phyloP scores from a whole-genome alignment of 2,113 vertebrate genomes.

The Protomyctophum bolini region DNA sequence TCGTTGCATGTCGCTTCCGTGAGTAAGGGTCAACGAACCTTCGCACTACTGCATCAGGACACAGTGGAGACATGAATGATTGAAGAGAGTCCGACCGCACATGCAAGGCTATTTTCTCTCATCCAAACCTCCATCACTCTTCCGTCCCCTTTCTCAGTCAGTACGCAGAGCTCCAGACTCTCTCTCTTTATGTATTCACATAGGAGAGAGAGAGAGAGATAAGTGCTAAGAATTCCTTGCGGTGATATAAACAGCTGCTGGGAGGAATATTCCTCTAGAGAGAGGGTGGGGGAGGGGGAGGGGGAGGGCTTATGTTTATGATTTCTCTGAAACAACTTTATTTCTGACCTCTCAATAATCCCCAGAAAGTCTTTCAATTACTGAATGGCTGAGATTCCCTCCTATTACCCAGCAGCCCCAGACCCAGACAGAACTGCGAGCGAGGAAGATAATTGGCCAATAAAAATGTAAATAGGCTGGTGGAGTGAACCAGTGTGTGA shows the following conservation, averaged over 20 bases:
- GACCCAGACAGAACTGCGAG: conserved; percentile 65
- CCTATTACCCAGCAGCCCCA: conserved; percentile 45
- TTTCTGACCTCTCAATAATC: conserved; percentile 75
- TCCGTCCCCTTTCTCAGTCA: conserved; percentile 17
- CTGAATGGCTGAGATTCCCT: conserved; percentile 61
- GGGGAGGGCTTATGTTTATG: conserved; percentile 65
- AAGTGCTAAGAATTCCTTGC: neutral
- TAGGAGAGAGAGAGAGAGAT: neutral
- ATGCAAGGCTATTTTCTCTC: conserved; percentile 30
- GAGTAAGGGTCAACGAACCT: conserved; percentile 9
- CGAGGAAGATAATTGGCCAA: conserved; percentile 79
- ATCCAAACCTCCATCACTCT: conserved; percentile 12
- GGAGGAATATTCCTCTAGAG: conserved; percentile 50
- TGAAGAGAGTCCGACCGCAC: conserved; percentile 38
- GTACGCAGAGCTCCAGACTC: conserved; percentile 46
- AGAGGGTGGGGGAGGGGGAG: conserved; percentile 46
- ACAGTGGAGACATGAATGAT: conserved; percentile 45
- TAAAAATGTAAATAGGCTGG: conserved; percentile 79
- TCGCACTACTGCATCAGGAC: conserved; percentile 33
- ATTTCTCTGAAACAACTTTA: conserved; percentile 72
- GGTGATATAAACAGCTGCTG: conserved; percentile 67
- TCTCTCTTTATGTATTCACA: conserved; percentile 43
- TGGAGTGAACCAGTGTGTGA: conserved; percentile 66
- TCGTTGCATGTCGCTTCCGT: conserved; percentile 3
- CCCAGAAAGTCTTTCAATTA: conserved; percentile 75